These are phyloP conservation scores for Nephrotoma flavescens DNA, from an alignment of 2,888 invertebrate species.

Conservation along the genomic window DNA sequence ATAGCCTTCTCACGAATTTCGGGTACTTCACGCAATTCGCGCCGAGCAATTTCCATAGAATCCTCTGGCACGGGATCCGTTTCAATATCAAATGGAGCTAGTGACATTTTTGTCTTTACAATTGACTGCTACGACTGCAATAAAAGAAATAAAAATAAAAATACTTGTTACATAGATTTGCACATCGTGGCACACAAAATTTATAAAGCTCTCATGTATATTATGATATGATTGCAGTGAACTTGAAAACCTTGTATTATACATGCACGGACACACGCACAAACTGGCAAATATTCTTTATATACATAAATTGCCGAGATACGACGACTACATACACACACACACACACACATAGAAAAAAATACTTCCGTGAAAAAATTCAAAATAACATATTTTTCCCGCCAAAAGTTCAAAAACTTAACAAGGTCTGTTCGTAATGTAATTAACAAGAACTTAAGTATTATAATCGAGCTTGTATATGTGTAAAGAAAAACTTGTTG, in stretches of 20 bases:
- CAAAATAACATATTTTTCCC: not conserved
- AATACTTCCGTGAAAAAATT: not conserved
- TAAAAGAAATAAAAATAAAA: not conserved
- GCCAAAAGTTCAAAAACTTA: not conserved
- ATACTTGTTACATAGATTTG: not conserved
- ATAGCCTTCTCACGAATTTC: conserved; percentile 47
- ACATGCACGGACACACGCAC: not conserved
- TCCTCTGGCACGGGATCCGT: conserved; percentile 22
- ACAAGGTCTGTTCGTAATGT: not conserved
- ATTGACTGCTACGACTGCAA: not conserved
- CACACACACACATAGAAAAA: not conserved
- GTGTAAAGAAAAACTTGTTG: not conserved
- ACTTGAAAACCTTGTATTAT: not conserved
- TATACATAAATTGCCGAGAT: not conserved
- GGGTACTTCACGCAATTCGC: conserved; percentile 55
- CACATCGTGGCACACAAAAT: not conserved
- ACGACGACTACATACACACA: no score
- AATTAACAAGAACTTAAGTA: not conserved
- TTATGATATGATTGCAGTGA: not conserved
- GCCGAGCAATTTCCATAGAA: conserved; percentile 41
- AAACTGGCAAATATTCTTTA: not conserved
- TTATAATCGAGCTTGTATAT: not conserved
- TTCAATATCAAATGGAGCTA: conserved; percentile 18
- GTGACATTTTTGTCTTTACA: not conserved
- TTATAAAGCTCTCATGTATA: not conserved